Evolutionary conservation across 2,113 vertebrate genomes (phyloP).

Genomic region (Callipepla californica): DNA sequence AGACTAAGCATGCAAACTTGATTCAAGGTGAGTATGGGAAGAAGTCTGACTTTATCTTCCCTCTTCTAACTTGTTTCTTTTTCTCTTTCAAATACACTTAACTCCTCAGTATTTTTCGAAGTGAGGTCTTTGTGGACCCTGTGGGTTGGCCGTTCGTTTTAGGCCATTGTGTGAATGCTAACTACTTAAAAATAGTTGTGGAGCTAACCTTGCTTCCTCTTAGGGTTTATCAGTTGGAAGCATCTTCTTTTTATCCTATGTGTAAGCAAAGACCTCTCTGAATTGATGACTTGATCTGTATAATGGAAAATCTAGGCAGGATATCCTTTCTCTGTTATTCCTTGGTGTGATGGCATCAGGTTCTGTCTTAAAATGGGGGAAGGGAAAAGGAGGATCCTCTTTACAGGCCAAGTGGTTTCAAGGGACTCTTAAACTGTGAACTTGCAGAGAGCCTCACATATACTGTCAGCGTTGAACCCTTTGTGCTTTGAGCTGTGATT

Average conservation of each 20-base stretch:
- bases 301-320: slow-evolving; percentile 70
- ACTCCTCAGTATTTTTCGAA: neutral
- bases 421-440: slow-evolving; percentile 22
- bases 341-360: slow-evolving; percentile 60
- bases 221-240: slow-evolving; percentile 47
- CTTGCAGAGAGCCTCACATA: neutral
- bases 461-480: neutral
- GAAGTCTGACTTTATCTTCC: neutral
- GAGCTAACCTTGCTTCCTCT: slow-evolving; percentile 64
- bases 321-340: slow-evolving; percentile 73
- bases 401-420: slow-evolving; percentile 29
- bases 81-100: neutral
- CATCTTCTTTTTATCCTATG: slow-evolving; percentile 47
- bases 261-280: slow-evolving; percentile 30
- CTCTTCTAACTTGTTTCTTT: neutral
- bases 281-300: slow-evolving; percentile 45
- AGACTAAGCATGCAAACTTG: neutral
- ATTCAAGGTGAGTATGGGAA: neutral
- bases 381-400: slow-evolving; percentile 51
- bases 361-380: slow-evolving; percentile 33
- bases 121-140: neutral
- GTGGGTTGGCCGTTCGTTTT: slow-evolving; percentile 38
- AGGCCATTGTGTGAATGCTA: slow-evolving; percentile 46
- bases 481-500: neutral
- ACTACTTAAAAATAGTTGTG: slow-evolving; percentile 57